Percentiles rank a stretch among this genome's conserved stretches.
These are phyloP conservation scores for Gorsachius goisagi DNA, from an alignment of 2,113 vertebrate species.

Conservation along the genomic window DNA sequence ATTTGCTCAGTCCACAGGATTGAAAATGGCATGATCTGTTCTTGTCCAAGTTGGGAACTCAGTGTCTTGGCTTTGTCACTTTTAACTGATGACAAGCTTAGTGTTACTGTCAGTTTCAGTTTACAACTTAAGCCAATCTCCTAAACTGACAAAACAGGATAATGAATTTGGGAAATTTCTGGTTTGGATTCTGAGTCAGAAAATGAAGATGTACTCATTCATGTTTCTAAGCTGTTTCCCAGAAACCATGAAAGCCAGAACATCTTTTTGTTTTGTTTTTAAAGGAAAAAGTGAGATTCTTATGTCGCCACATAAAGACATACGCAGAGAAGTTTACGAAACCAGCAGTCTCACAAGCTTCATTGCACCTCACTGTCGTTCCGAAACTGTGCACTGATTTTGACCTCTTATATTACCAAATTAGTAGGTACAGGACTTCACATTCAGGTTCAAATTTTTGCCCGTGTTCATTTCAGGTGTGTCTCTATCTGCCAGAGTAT, in stretches of 20 bases:
- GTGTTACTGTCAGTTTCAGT: conserved; percentile 20
- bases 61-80: conserved; percentile 20
- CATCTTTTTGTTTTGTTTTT: background rate
- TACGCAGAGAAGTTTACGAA: background rate
- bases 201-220: background rate
- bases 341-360: background rate
- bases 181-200: background rate
- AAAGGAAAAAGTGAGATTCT: background rate
- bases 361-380: background rate
- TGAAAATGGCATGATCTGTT: conserved; percentile 27
- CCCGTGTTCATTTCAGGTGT: background rate
- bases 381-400: background rate
- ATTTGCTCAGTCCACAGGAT: background rate
- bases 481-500: background rate
- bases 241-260: background rate
- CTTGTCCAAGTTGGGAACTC: conserved; percentile 11
- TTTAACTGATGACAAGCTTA: conserved; percentile 45
- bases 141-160: conserved; percentile 61
- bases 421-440: background rate
- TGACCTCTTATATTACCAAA: background rate
- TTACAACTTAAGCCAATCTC: conserved; percentile 59
- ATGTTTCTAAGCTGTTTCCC: conserved; percentile 29
- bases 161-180: background rate
- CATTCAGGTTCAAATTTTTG: background rate
- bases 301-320: background rate